These are phyloP conservation scores for Drosophila yakuba DNA, from an alignment of 1,140 invertebrate species.

Conservation along the genomic window DNA sequence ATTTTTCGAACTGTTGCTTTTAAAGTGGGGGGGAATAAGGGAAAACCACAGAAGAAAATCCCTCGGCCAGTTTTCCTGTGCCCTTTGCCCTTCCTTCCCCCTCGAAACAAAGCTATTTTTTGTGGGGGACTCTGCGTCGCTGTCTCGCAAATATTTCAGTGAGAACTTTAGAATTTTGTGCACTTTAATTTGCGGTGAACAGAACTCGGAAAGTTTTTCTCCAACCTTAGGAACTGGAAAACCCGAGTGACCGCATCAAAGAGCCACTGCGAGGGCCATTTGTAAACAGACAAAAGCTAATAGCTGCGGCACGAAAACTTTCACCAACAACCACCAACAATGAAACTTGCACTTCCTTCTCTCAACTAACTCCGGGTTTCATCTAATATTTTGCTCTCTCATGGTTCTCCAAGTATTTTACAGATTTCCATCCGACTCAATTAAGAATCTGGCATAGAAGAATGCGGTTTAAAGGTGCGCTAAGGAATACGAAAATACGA, in stretches of 20 bases:
- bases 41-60: slow-evolving; percentile 56
- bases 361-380: neutral
- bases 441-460: neutral
- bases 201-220: slow-evolving; percentile 61
- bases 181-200: slow-evolving; percentile 77
- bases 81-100: slow-evolving; percentile 1
- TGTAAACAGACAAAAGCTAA: slow-evolving; percentile 67
- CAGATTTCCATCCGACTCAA: slow-evolving; percentile 7
- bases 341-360: slow-evolving; percentile 14
- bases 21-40: no score
- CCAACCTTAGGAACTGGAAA: slow-evolving; percentile 19
- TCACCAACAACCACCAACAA: slow-evolving; percentile 32
- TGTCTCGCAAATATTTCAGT: slow-evolving; percentile 56
- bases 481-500: neutral
- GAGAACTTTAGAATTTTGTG: slow-evolving; percentile 73
- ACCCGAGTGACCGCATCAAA: slow-evolving; percentile 71
- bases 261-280: slow-evolving; percentile 50
- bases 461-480: neutral
- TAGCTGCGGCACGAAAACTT: slow-evolving; percentile 40
- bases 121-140: slow-evolving; percentile 29
- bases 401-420: neutral
- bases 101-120: slow-evolving; percentile 77
- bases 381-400: neutral
- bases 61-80: slow-evolving; percentile 21
- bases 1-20: slow-evolving; percentile 45